Conservation (phyloP, 2,113 vertebrate species). For the Pluvianellus socialis region DNA sequence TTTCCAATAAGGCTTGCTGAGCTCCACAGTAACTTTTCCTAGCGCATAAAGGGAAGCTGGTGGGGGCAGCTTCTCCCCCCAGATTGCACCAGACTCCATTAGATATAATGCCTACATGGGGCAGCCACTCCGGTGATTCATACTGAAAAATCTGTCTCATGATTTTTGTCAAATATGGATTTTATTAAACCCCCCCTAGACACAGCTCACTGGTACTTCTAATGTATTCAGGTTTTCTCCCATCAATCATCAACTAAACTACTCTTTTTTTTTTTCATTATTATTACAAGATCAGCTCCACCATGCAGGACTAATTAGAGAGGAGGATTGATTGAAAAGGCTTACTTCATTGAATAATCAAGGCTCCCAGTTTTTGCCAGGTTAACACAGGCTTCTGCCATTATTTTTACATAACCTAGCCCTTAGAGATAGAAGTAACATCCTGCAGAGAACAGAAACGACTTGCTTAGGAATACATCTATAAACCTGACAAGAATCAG, state of each 20-base stretch:
- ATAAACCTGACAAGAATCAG: slow-evolving; percentile 72
- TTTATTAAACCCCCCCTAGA: background rate
- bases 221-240: background rate
- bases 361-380: background rate
- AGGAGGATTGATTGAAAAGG: slow-evolving; percentile 10
- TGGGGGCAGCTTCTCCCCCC: background rate
- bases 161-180: background rate
- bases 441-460: slow-evolving; percentile 62
- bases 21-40: background rate
- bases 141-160: background rate
- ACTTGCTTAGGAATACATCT: slow-evolving; percentile 68
- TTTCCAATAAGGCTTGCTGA: background rate
- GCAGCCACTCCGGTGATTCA: background rate
- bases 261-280: background rate
- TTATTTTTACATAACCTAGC: slow-evolving; percentile 61
- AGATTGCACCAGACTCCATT: background rate
- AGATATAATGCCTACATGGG: background rate
- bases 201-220: background rate
- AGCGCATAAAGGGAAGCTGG: background rate
- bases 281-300: slow-evolving; percentile 38
- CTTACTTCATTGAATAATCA: background rate
- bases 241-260: slow-evolving; percentile 14
- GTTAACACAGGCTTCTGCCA: slow-evolving; percentile 35
- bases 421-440: slow-evolving; percentile 56
- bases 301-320: slow-evolving; percentile 15